Percentiles rank a stretch among this genome's conserved stretches.
phyloP scores from a whole-genome alignment of 1,140 invertebrate genomes.

The Metopolophium dirhodum region DNA sequence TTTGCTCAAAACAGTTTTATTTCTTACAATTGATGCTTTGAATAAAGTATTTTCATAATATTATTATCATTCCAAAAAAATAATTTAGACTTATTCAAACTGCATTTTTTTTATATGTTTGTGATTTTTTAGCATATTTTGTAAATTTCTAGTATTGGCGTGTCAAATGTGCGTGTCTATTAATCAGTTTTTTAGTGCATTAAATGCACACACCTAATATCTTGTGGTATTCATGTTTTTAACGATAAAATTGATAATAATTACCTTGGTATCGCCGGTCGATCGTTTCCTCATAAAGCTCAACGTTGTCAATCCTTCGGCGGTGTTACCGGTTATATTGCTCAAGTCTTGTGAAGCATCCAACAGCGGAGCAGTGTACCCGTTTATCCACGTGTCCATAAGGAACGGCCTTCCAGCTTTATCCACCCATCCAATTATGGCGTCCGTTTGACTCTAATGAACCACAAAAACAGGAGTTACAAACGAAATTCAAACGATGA shows the following conservation, averaged over 20 bases:
- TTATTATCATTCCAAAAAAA: too few species aligned
- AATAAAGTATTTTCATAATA: neutral
- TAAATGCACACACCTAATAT: neutral
- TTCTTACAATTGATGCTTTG: too few species aligned
- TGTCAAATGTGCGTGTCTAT: neutral
- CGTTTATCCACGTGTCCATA: constrained; percentile 87
- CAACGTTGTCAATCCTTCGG: constrained; percentile 80
- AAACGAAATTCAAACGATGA: neutral
- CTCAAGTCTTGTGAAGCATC: constrained; percentile 80
- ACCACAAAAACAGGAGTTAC: neutral
- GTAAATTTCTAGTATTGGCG: neutral
- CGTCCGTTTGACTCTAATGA: constrained; percentile 78
- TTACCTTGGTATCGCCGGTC: constrained; percentile 76
- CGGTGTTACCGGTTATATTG: constrained; percentile 73
- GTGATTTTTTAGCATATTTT: neutral
- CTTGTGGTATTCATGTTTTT: neutral
- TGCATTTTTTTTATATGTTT: too few species aligned
- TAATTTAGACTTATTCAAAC: neutral
- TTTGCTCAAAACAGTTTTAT: too few species aligned
- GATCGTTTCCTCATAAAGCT: constrained; percentile 80
- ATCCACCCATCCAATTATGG: constrained; percentile 87
- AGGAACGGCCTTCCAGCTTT: constrained; percentile 77
- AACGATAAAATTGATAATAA: neutral
- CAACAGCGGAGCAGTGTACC: constrained; percentile 77
- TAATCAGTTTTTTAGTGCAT: neutral